phyloP scores from a whole-genome alignment of 2,113 vertebrate species.

The Crypturellus undulatus region DNA sequence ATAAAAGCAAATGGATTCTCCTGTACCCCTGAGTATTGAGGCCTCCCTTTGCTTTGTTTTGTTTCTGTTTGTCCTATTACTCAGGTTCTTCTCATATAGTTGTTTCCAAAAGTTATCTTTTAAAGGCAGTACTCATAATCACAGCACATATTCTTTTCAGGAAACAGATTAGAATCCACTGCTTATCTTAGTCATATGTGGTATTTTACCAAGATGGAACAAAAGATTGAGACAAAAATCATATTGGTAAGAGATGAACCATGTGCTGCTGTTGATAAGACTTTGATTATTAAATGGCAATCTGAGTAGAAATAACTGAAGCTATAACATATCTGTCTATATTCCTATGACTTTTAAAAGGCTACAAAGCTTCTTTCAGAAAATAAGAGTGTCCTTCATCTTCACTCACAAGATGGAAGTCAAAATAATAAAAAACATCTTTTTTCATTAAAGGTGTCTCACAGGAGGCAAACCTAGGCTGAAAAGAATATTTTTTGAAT shows the following conservation, averaged over 20 bases:
- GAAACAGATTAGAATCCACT: background rate
- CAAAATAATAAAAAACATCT: background rate
- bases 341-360: background rate
- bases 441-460: background rate
- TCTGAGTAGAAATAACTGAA: background rate
- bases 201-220: background rate
- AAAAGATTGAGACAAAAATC: background rate
- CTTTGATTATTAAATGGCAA: background rate
- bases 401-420: background rate
- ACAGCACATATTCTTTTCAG: background rate
- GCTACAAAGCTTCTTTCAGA: background rate
- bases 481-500: background rate
- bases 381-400: background rate
- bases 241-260: background rate
- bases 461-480: background rate
- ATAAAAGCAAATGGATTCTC: background rate
- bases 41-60: rapidly evolving
- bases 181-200: background rate
- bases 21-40: background rate
- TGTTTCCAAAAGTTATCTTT: background rate
- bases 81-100: background rate
- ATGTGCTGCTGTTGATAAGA: background rate
- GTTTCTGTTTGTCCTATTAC: background rate
- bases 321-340: background rate
- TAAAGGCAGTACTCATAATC: background rate